A percentile compares a stretch with the other conserved stretches of the same genome.
These are phyloP conservation scores for Stichodactyla mertensii DNA, from an alignment of 64 coral and sea anemone species.

Conservation along the genomic window DNA sequence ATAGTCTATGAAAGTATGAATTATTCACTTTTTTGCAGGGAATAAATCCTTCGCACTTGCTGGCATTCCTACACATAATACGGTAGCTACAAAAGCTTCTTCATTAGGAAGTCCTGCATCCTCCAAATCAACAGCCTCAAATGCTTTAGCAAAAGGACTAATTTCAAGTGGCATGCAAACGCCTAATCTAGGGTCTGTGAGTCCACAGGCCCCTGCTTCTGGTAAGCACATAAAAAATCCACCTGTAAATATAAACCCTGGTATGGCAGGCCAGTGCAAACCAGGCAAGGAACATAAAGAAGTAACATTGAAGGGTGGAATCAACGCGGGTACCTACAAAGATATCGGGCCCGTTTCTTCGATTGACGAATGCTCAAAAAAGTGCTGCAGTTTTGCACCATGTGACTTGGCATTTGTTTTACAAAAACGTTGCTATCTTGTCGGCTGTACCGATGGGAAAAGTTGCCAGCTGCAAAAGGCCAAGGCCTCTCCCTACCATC, in stretches of 20 bases:
- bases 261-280: slow-evolving; percentile 82
- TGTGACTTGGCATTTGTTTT: slow-evolving; percentile 90
- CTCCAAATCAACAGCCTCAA: background rate
- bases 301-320: slow-evolving; percentile 89
- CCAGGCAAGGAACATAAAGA: slow-evolving; percentile 77
- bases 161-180: slow-evolving; percentile 1
- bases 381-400: slow-evolving; percentile 90
- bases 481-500: slow-evolving; percentile 83
- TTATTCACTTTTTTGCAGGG: background rate
- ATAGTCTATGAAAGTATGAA: background rate
- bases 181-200: background rate
- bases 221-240: background rate
- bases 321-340: slow-evolving; percentile 96
- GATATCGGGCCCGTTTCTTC: slow-evolving; percentile 75
- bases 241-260: slow-evolving; percentile 35
- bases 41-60: slow-evolving; percentile 16
- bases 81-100: background rate
- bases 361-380: slow-evolving; percentile 82
- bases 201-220: background rate
- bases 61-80: slow-evolving; percentile 21
- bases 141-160: background rate
- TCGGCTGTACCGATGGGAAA: slow-evolving; percentile 89
- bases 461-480: slow-evolving; percentile 95
- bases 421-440: slow-evolving; percentile 84
- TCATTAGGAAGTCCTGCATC: background rate